These are phyloP conservation scores for Dissostichus mawsoni DNA, from an alignment of 2,113 vertebrate species.

Conservation along the genomic window DNA sequence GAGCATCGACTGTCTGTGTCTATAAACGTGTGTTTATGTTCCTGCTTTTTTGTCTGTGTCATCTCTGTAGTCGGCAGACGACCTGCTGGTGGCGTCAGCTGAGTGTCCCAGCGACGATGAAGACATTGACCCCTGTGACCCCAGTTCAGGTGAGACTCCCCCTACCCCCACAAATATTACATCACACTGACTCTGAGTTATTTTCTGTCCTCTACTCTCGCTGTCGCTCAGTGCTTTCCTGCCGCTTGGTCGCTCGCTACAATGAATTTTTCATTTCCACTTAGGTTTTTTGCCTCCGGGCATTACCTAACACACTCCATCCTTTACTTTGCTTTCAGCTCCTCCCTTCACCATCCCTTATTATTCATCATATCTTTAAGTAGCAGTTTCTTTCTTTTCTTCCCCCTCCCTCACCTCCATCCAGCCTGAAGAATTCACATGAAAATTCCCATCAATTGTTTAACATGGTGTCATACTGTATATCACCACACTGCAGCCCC, in stretches of 20 bases:
- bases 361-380: constrained; percentile 3
- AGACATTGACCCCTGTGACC: constrained; percentile 97
- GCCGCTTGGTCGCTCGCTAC: background rate
- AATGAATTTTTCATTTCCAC: constrained; percentile 71
- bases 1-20: constrained; percentile 6
- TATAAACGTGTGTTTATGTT: background rate
- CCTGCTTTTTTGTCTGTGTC: background rate
- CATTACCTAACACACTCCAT: constrained; percentile 32
- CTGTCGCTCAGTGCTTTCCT: background rate
- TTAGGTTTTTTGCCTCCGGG: constrained; percentile 44
- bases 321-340: background rate
- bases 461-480: constrained; percentile 16
- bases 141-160: constrained; percentile 92
- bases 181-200: background rate
- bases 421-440: constrained; percentile 2
- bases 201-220: constrained; percentile 1
- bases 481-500: constrained; percentile 20
- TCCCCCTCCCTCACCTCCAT: constrained; percentile 23
- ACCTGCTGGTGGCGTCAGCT: constrained; percentile 95
- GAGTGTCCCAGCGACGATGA: constrained; percentile 96
- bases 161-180: background rate
- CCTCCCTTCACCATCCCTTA: background rate
- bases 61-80: constrained; percentile 88
- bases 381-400: background rate
- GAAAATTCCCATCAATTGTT: constrained; percentile 41